A percentile compares a stretch with the other conserved stretches of the same genome.
Evolutionary conservation across 2,113 vertebrate genomes (phyloP).

Genomic region (Paracanthobrama guichenoti): DNA sequence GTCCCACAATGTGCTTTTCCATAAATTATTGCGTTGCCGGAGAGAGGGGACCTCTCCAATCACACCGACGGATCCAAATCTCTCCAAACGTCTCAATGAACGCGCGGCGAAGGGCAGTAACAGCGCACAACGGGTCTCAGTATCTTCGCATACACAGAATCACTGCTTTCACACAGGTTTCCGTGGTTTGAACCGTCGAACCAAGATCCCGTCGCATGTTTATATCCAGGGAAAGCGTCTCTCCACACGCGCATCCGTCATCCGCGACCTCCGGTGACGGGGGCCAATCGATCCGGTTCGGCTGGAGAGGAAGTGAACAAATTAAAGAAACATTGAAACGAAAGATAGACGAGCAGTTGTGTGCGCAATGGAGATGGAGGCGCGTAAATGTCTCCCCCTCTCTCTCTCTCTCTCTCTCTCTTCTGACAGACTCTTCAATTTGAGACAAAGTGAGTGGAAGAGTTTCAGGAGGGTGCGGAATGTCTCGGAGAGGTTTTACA

Average conservation of each 20-base stretch:
- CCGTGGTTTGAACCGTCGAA: background rate
- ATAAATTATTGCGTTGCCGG: background rate
- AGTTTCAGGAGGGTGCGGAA: slow-evolving; percentile 66
- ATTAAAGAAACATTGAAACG: slow-evolving; percentile 1
- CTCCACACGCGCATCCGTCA: background rate
- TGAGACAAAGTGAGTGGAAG: slow-evolving; percentile 60
- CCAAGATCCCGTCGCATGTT: background rate
- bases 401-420: slow-evolving; percentile 20
- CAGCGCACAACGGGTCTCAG: background rate
- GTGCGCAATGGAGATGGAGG: slow-evolving; percentile 22
- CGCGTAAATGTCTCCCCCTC: background rate
- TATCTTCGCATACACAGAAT: background rate
- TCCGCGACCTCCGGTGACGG: background rate
- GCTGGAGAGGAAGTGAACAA: background rate
- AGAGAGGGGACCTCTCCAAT: slow-evolving; percentile 7
- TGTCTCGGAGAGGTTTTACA: slow-evolving; percentile 66
- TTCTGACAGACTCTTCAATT: slow-evolving; percentile 47
- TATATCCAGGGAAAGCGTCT: slow-evolving; percentile 22
- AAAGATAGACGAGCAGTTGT: background rate
- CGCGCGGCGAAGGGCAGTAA: background rate
- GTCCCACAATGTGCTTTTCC: background rate
- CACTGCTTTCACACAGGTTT: background rate
- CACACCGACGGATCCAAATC: background rate
- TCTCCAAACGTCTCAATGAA: background rate
- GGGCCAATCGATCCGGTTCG: background rate